phyloP scores from a whole-genome alignment of 35 echinoderm and acorn worm genomes.

The Nesometra sesokonis region DNA sequence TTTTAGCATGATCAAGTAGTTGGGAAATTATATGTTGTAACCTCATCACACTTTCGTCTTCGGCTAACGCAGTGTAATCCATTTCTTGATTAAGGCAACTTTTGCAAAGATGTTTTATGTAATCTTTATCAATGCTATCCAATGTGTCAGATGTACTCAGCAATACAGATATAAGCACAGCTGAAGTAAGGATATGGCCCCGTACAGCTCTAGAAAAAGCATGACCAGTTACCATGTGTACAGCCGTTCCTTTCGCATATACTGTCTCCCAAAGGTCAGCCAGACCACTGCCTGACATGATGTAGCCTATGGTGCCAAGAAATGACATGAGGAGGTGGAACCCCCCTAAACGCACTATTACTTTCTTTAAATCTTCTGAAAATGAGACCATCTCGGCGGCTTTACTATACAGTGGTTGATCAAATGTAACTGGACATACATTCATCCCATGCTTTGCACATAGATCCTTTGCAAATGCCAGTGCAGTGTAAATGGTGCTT shows the following conservation, averaged over 20 bases:
- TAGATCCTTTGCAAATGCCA: constrained; percentile 26
- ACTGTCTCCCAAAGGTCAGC: constrained; percentile 38
- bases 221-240: constrained; percentile 35
- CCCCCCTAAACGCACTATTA: constrained; percentile 36
- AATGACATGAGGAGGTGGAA: constrained; percentile 51
- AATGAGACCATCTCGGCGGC: constrained; percentile 15
- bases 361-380: constrained; percentile 22
- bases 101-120: constrained; percentile 11
- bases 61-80: background rate
- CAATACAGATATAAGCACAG: constrained; percentile 30
- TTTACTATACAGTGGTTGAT: constrained; percentile 37
- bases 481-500: constrained; percentile 39
- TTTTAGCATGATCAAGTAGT: constrained; percentile 28
- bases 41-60: background rate
- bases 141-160: constrained; percentile 28
- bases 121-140: constrained; percentile 17
- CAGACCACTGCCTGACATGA: constrained; percentile 53
- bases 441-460: constrained; percentile 50
- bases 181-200: constrained; percentile 28
- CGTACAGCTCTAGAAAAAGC: constrained; percentile 28
- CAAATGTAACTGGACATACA: constrained; percentile 51
- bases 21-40: constrained; percentile 24
- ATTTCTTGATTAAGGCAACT: constrained; percentile 20
- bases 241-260: constrained; percentile 42
- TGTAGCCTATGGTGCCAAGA: constrained; percentile 39